phyloP scores from a whole-genome alignment of 64 coral and sea anemone species.

The Montipora sp. region DNA sequence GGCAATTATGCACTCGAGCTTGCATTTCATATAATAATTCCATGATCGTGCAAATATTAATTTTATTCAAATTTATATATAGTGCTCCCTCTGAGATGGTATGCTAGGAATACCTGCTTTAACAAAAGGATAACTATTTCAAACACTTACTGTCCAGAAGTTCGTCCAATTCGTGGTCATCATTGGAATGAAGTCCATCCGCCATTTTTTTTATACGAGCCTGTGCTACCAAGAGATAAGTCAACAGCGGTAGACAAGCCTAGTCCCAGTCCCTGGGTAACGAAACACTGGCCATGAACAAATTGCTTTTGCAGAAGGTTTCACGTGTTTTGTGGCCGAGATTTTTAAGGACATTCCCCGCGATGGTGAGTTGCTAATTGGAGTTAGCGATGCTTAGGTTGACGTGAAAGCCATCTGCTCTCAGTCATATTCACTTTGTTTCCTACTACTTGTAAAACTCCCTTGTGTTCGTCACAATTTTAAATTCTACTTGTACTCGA shows the following conservation, averaged over 20 bases:
- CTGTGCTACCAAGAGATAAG: background rate
- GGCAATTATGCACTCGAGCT: too few relatives aligned
- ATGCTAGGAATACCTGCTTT: too few relatives aligned
- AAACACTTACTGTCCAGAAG: constrained; percentile 72
- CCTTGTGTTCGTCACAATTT: too few relatives aligned
- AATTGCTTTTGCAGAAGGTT: background rate
- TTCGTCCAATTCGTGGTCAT: constrained; percentile 67
- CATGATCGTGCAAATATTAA: too few relatives aligned
- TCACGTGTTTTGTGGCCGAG: background rate
- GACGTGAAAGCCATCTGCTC: background rate
- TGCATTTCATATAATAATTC: too few relatives aligned
- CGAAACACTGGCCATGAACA: background rate
- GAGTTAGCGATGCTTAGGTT: background rate
- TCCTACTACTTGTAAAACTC: too few relatives aligned
- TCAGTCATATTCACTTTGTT: background rate
- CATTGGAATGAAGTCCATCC: constrained; percentile 31
- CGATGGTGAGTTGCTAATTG: background rate
- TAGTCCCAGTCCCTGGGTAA: background rate
- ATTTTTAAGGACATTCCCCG: background rate
- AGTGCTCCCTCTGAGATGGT: too few relatives aligned
- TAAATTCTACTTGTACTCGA: too few relatives aligned
- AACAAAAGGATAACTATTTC: background rate
- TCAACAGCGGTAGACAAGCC: background rate
- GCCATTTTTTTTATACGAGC: constrained; percentile 59
- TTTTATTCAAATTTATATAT: too few relatives aligned